Evolutionary conservation across 2,113 vertebrate species (phyloP).

Genomic region (Anhinga anhinga): DNA sequence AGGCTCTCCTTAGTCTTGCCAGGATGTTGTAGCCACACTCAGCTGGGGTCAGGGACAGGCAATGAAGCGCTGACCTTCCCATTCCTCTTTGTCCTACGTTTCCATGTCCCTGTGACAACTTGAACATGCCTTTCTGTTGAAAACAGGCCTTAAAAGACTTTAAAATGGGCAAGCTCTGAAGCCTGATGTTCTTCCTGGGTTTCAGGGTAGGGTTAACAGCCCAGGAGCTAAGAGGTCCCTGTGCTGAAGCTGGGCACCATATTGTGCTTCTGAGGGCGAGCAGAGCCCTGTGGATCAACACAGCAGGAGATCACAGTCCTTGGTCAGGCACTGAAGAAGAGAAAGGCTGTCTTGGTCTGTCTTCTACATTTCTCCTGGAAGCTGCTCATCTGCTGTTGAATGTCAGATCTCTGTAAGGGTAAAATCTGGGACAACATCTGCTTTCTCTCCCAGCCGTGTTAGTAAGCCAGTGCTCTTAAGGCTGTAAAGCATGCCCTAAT

Average conservation of each 20-base stretch:
- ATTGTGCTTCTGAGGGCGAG: neutral
- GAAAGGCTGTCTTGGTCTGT: neutral
- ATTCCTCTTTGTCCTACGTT: neutral
- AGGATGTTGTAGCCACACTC: neutral
- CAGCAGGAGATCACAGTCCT: neutral
- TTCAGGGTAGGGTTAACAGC: neutral
- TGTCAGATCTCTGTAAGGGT: neutral
- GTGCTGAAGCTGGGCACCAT: neutral
- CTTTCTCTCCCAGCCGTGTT: neutral
- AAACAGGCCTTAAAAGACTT: neutral
- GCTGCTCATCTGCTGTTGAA: neutral
- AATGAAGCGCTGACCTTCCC: neutral
- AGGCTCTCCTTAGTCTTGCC: neutral
- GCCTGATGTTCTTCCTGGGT: neutral
- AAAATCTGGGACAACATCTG: neutral
- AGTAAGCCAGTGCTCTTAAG: neutral
- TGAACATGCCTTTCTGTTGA: neutral
- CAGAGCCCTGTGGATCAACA: neutral
- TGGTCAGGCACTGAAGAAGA: neutral
- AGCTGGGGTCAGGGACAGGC: neutral
- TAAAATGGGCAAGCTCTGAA: neutral
- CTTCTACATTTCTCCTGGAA: neutral
- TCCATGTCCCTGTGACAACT: neutral
- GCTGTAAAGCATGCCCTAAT: neutral
- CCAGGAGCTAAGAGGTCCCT: neutral